Base-by-base conservation (phyloP, 2,888 invertebrate genomes). In the Drosophila colorata region DNA sequence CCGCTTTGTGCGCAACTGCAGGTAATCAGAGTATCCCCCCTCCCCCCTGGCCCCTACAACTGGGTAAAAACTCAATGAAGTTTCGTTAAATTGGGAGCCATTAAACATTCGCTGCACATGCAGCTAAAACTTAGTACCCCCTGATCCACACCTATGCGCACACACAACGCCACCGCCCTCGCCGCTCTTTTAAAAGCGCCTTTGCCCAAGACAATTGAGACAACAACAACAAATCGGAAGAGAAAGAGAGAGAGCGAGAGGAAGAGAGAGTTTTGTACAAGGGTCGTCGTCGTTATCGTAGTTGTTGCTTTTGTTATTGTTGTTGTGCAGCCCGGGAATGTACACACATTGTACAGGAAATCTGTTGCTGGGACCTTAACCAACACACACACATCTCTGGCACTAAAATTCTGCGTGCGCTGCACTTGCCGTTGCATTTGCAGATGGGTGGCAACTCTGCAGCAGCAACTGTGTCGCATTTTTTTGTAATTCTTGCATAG, bases 341-440 rank as follows among this genome's bases (percentile, higher is more conserved):
- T 74, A 64, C 58, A 59, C 58, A 60, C 63, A 66, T 69, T 74
- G 70, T 76, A 86, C 88, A 87, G 83, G 83, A 88, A 83, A 88
- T 83, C 88, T 83, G 82, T 85, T 82, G 82, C 82, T 87, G 88
- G 78, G 64, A 74, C 69, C 48, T 65, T 52, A 28, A 9, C 28
- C 9, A 28, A 28, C 28, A 28, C 59, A 51, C 28, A 49, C 53
- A 55, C 67, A 55, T 60, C 81, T 77, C 69, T 69, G 63, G 63
- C 68, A 81, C 69, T 80, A 71, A 76, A 88, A 86, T 88, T 88
- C 87, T 83, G 83, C 87, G 88, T 85, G 79, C 64, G 79, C 64
- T 81, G 82, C 82, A 87, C 74, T 84, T 85, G 82, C 74, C 55
- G 41, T 59, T 68, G 65, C 74, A 70, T 47, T 55, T 56, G 40